Base-by-base conservation (phyloP, 2,888 invertebrate genomes). In the Eupithecia subfuscata region DNA sequence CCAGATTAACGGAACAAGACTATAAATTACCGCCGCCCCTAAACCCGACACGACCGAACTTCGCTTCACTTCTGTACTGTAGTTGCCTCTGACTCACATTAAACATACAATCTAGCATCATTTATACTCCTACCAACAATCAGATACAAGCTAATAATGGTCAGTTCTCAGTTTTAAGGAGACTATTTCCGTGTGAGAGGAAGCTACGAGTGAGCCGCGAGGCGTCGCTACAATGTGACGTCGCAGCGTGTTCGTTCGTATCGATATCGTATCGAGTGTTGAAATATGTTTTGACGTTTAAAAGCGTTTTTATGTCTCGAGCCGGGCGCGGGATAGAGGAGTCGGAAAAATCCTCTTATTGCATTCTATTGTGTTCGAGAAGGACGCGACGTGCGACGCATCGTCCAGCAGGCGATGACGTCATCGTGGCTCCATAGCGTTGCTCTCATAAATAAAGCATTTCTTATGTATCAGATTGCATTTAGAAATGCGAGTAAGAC, bases 231-330 rank as follows among this genome's bases (percentile, higher is more conserved):
- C 22, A 25, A 60, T 12, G 40, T 67, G 71, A 68, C 75, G 71
- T 71, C 68, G 68, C 45, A 70, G 34, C 43, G 22, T 60, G 14
- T 25, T 45, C 56, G 14, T 25, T 45, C 56, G 34, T 64, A 64
- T 70, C 73, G 63, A 77, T 71, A 71, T 80, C 78, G 79, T 82
- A 80, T 80, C 79, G 78, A 76, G 70, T 76, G n/a, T n/a, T n/a
- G 81, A 79, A 83, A 85, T 82, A 82, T 84, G 80, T 87, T 86
- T 84, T 82, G 85, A 84, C 76, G 78, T 83, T 16, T 91, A 86
- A 90, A 89, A 91, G 90, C 89, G 81, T 90, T 91, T 86, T 86
- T 82, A 79, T 90, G 90, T 91, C 84, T 86, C 82, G 80, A 76
- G 72, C 79, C 76, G 79, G 81, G 77, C 78, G 78, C 45, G 69